Conservation (phyloP, 1,140 invertebrate genomes). For the Trachymyrmex septentrionalis region DNA sequence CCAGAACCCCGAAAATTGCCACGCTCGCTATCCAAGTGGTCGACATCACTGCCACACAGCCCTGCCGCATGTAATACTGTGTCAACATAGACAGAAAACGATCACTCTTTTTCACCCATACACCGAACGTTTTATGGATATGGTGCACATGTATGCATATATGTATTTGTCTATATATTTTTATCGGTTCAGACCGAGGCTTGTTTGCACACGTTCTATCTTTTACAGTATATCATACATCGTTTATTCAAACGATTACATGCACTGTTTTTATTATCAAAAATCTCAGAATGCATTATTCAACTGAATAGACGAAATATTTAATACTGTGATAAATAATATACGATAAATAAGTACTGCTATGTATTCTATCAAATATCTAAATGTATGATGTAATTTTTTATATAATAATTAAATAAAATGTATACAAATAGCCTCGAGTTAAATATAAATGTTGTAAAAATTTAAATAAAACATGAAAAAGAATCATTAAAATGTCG, state of each 20-base stretch:
- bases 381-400: not conserved
- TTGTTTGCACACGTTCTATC: conserved; percentile 44
- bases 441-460: not conserved
- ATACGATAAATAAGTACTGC: not conserved
- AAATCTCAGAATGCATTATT: conserved; percentile 1
- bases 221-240: not conserved
- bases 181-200: not conserved
- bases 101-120: conserved; percentile 56
- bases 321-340: not conserved
- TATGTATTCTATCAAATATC: not conserved
- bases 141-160: not conserved
- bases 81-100: conserved; percentile 74
- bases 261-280: conserved; percentile 6
- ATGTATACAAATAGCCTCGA: not conserved
- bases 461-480: conserved; percentile 16
- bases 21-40: conserved; percentile 94
- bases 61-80: conserved; percentile 88
- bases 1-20: conserved; percentile 92
- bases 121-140: not conserved
- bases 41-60: conserved; percentile 93
- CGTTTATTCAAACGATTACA: conserved; percentile 35
- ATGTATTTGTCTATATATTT: not conserved
- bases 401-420: not conserved
- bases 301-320: not conserved
- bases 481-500: not conserved